Conservation (phyloP, 2,888 invertebrate species). For the Acronicta psi region DNA sequence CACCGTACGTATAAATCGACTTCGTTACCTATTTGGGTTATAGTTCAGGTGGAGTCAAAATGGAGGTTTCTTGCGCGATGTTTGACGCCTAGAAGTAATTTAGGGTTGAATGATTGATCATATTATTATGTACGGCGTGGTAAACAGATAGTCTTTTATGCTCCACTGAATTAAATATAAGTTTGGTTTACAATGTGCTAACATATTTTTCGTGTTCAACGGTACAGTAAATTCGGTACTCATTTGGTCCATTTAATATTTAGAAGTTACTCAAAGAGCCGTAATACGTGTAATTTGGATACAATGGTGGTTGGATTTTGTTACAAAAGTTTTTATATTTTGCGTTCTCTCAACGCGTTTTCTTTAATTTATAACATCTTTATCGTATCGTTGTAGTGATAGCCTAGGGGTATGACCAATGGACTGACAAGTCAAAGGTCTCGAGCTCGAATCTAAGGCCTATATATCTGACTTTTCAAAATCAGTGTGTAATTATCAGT, state of each 20-base stretch:
- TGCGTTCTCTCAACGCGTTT: too few species aligned
- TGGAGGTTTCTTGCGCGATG: constrained; percentile 50
- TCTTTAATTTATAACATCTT: too few species aligned
- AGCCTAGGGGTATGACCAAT: too few species aligned
- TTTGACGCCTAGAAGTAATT: constrained; percentile 60
- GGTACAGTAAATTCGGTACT: constrained; percentile 28
- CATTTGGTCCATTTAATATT: constrained; percentile 29
- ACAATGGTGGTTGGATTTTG: too few species aligned
- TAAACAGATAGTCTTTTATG: constrained; percentile 51
- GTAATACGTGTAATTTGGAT: not conserved
- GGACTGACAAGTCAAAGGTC: too few species aligned
- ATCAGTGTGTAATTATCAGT: too few species aligned
- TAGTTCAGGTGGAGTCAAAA: constrained; percentile 43
- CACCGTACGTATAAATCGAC: constrained; percentile 72
- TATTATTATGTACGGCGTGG: constrained; percentile 32
- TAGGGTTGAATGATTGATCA: constrained; percentile 60
- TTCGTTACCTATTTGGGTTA: constrained; percentile 57
- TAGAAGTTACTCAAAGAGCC: constrained; percentile 7
- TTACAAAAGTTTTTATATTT: too few species aligned
- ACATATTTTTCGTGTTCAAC: constrained; percentile 41
- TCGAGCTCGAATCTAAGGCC: too few species aligned
- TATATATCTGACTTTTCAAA: too few species aligned
- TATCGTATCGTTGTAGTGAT: too few species aligned
- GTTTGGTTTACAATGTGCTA: constrained; percentile 34
- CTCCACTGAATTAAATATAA: constrained; percentile 44